phyloP scores from a whole-genome alignment of 2,797 vertebrate genomes.

The Sebastiscus albofasciatus region DNA sequence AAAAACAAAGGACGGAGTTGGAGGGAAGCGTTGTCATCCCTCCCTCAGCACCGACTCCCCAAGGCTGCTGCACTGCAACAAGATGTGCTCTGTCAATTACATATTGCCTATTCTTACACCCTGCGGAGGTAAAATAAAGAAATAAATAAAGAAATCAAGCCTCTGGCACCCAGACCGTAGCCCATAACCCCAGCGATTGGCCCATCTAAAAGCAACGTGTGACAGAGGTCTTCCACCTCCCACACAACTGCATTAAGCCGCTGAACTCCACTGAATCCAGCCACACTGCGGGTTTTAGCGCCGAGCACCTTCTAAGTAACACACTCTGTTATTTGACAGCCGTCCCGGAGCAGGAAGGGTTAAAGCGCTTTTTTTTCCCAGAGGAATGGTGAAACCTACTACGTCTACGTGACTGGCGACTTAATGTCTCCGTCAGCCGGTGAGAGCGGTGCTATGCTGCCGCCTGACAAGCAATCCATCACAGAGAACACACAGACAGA shows the following conservation, averaged over 20 bases:
- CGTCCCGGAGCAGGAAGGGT: constrained; percentile 70
- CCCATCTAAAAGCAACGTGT: constrained; percentile 27
- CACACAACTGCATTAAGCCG: constrained; percentile 42
- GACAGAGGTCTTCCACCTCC: constrained; percentile 49
- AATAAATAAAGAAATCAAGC: background rate
- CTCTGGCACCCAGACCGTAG: background rate
- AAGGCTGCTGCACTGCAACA: constrained; percentile 28
- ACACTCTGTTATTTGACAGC: constrained; percentile 63
- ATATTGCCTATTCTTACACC: constrained; percentile 24
- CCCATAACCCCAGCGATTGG: constrained; percentile 18
- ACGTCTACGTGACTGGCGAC: constrained; percentile 79
- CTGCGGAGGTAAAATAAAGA: constrained; percentile 6
- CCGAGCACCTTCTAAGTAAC: constrained; percentile 51
- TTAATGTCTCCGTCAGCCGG: constrained; percentile 80
- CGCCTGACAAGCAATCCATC: constrained; percentile 84
- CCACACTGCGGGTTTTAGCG: constrained; percentile 1
- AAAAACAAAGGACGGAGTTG: constrained; percentile 47
- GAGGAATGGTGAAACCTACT: constrained; percentile 69
- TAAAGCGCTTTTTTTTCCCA: constrained; percentile 73
- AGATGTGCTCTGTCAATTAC: constrained; percentile 37
- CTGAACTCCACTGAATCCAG: constrained; percentile 27
- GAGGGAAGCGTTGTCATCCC: constrained; percentile 3
- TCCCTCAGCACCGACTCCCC: constrained; percentile 18
- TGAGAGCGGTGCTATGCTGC: constrained; percentile 65
- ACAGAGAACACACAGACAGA: constrained; percentile 76